Evolutionary conservation across 2,797 vertebrate species (phyloP).

Genomic region (Acestrorhynchus altus): DNA sequence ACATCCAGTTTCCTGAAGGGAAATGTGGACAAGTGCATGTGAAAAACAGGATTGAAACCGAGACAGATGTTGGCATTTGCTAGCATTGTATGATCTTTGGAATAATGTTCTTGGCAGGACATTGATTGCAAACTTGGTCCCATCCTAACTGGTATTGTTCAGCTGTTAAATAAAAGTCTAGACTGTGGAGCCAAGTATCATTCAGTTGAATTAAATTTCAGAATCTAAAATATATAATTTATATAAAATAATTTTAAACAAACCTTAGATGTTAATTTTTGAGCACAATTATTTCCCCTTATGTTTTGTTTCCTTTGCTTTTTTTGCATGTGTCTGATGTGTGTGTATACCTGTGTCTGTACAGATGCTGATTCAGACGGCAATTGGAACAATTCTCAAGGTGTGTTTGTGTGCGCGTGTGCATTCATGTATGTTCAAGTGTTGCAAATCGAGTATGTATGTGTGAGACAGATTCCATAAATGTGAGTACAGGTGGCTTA

Average conservation of each 20-base stretch:
- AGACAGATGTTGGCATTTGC: not conserved
- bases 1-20: no score
- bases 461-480: not conserved
- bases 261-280: not conserved
- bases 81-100: no score
- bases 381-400: conserved; percentile 86
- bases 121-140: not conserved
- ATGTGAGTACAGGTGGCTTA: not conserved
- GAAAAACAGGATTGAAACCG: not conserved
- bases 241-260: no score
- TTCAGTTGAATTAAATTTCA: no score
- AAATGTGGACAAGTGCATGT: not conserved
- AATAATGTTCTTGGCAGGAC: not conserved
- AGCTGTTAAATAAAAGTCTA: no score
- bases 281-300: not conserved
- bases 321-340: conserved; percentile 49
- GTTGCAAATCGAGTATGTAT: not conserved
- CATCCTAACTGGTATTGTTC: no score
- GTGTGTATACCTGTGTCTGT: conserved; percentile 77
- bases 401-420: conserved; percentile 71
- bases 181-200: no score
- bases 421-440: not conserved
- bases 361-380: conserved; percentile 84
- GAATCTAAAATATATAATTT: no score
- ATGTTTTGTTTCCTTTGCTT: conserved; percentile 42